Base-by-base conservation (phyloP, 2,888 invertebrate species). In the Cephus nigrinus region DNA sequence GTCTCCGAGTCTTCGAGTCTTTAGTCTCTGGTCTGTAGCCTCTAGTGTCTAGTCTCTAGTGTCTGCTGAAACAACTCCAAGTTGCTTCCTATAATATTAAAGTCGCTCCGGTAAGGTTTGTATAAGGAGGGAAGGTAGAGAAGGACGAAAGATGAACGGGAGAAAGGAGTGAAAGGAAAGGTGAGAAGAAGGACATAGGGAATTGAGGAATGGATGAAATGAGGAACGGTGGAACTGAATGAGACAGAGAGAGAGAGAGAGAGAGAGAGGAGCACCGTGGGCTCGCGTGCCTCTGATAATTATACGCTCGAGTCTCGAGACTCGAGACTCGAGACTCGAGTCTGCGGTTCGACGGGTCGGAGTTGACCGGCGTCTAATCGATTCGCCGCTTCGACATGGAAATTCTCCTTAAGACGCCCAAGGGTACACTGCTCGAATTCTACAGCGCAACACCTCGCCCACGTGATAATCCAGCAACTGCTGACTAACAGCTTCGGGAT, bases 331-430 rank as follows among this genome's bases (percentile, higher is more conserved):
- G 75, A 81, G 86, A 85, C 88, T 88, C 88, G 85, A 86, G 88
- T 87, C 87, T 87, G 85, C 86, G 86, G 89, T 90, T 90, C 90
- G 90, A 89, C 90, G 89, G 89, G 90, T 89, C 90, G 90, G 82
- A 88, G 89, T 89, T 90, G 90, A 90, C 90, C 90, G 88, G 86
- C 87, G 88, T 89, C 89, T 90, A 90, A 90, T 90, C 90, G 89
- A 90, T 90, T 89, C 86, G 85, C 87, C 87, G 89, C 86, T 88
- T 87, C 88, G 87, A 86, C 89, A 89, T 89, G 90, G 90, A 90
- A 89, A 90, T 89, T 87, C 85, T 85, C 82, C 73, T 31, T n/a
- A 33, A 33, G 73, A 11, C 73, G 31, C 33, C 34, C 73, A 32
- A 35, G 73, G 73, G 69, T 69, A 69, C 30, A 30, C 30, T 32